Evolutionary conservation across 1,140 invertebrate genomes (phyloP).

Genomic region (Semibalanus balanoides): DNA sequence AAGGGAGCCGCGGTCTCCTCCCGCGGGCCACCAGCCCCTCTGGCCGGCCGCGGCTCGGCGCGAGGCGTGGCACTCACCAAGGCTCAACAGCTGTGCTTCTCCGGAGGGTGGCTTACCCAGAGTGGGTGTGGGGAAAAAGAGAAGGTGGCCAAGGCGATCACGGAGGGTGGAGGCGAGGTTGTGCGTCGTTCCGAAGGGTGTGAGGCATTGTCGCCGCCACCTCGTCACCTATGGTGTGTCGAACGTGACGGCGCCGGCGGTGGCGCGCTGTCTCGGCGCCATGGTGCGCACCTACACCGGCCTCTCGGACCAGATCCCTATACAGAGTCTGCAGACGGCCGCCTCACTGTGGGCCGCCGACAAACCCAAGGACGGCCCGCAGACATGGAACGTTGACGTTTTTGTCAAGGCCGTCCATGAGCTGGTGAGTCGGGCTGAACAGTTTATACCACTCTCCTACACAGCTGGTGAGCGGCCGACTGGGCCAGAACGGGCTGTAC

Average conservation of each 20-base stretch:
- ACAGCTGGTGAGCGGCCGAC: too few species aligned
- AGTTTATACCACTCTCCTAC: too few species aligned
- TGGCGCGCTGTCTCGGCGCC: slow-evolving; percentile 66
- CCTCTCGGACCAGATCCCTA: slow-evolving; percentile 26
- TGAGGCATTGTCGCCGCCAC: slow-evolving; percentile 70
- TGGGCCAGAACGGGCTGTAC: too few species aligned
- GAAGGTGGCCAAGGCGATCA: too few species aligned
- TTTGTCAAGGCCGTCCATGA: slow-evolving; percentile 84
- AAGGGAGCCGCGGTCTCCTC: too few species aligned
- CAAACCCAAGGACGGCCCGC: slow-evolving; percentile 8
- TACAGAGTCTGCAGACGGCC: background rate
- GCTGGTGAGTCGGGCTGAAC: slow-evolving; percentile 42
- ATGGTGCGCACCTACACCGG: slow-evolving; percentile 70
- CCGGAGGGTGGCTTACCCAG: too few species aligned
- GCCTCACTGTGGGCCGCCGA: background rate
- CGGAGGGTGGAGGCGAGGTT: too few species aligned
- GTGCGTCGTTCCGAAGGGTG: too few species aligned
- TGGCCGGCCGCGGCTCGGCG: slow-evolving; percentile 38
- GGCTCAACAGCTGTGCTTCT: slow-evolving; percentile 71
- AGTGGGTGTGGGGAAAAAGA: too few species aligned
- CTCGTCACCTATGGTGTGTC: slow-evolving; percentile 51
- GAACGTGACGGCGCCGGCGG: slow-evolving; percentile 62
- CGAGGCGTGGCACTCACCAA: slow-evolving; percentile 77
- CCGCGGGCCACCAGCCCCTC: slow-evolving; percentile 38
- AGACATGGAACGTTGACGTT: slow-evolving; percentile 83